phyloP scores from a whole-genome alignment of 2,888 invertebrate genomes.

The Tetrapedia diversipes region DNA sequence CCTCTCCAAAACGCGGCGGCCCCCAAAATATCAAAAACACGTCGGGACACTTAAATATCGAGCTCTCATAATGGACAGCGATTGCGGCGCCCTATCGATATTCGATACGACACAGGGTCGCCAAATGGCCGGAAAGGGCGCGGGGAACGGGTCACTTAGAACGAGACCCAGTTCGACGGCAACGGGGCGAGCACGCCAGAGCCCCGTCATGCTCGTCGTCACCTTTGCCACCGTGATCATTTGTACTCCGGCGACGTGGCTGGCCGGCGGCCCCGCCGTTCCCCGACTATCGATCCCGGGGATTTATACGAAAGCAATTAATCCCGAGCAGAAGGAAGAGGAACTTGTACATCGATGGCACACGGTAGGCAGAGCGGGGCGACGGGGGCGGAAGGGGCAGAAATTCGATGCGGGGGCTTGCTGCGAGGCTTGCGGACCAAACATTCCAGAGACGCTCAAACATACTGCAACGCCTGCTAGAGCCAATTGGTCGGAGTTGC shows the following conservation, averaged over 20 bases:
- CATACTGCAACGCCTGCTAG: conserved; percentile 64
- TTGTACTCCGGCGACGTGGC: conserved; percentile 38
- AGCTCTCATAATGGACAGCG: conserved; percentile 38
- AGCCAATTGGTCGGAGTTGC: conserved; percentile 79
- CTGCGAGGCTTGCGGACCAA: conserved; percentile 55
- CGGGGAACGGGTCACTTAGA: conserved; percentile 38
- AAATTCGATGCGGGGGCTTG: conserved; percentile 52
- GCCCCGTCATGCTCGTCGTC: conserved; percentile 24
- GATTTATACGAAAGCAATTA: conserved; percentile 72
- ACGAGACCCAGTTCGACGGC: conserved; percentile 29
- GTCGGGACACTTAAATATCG: conserved; percentile 35
- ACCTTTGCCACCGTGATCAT: conserved; percentile 48
- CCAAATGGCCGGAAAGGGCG: conserved; percentile 25
- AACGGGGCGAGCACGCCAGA: conserved; percentile 21
- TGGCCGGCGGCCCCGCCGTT: background rate
- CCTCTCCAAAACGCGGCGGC: background rate
- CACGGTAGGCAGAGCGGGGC: background rate
- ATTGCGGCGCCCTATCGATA: conserved; percentile 59
- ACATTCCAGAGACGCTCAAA: conserved; percentile 69
- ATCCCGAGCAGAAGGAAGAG: conserved; percentile 56
- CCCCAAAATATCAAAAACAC: conserved; percentile 21
- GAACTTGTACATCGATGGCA: conserved; percentile 15
- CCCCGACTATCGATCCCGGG: conserved; percentile 46
- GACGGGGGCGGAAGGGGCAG: conserved; percentile 23
- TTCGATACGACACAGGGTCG: conserved; percentile 62